These are phyloP conservation scores for Colistium nudipinnis DNA, from an alignment of 2,113 vertebrate species.

Conservation along the genomic window DNA sequence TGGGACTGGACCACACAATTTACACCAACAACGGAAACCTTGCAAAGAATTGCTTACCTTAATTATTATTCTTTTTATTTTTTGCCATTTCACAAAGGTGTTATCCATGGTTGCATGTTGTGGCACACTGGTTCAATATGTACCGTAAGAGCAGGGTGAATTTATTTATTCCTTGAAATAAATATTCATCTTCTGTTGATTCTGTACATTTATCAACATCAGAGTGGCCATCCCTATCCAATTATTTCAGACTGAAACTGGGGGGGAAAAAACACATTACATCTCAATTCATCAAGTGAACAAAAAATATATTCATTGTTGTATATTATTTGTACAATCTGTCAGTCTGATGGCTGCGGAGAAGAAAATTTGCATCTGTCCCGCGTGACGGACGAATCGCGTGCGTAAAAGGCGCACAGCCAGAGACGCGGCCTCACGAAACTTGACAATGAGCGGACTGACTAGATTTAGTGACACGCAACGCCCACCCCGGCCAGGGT, in stretches of 20 bases:
- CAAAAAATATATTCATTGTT: too few species aligned
- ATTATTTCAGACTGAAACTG: too few species aligned
- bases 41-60: background rate
- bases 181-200: background rate
- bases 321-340: too few species aligned
- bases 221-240: background rate
- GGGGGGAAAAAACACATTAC: too few species aligned
- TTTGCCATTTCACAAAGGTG: background rate
- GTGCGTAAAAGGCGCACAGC: conserved; percentile 54
- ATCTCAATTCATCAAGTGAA: too few species aligned
- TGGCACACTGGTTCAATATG: background rate
- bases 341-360: background rate
- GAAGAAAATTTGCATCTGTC: background rate
- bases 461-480: conserved; percentile 31
- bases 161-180: background rate
- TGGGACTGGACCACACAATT: conserved; percentile 12
- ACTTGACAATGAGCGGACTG: conserved; percentile 11
- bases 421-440: background rate
- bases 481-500: conserved; percentile 53
- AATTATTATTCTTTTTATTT: too few species aligned
- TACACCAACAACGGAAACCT: background rate
- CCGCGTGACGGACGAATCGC: background rate
- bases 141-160: background rate
- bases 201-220: background rate
- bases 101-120: too few species aligned